A percentile compares a stretch with the other conserved stretches of the same genome.
Evolutionary conservation across 1,140 invertebrate species (phyloP).

Genomic region (Bursaphelenchus mucronatus): DNA sequence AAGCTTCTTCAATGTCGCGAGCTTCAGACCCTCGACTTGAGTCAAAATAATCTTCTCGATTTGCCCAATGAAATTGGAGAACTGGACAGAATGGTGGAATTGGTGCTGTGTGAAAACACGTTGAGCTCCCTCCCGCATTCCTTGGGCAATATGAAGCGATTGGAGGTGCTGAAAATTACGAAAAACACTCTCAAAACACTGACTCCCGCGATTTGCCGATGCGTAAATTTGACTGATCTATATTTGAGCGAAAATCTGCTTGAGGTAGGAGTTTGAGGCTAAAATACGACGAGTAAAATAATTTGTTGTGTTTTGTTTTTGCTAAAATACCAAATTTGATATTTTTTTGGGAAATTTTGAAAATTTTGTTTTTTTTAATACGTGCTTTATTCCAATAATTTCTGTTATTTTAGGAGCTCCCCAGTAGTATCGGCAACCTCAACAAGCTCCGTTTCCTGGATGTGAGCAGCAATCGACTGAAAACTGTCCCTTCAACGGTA

Average conservation of each 20-base stretch:
- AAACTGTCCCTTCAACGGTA: conserved; percentile 79
- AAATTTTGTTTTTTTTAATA: conserved; percentile 6
- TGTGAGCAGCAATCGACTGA: conserved; percentile 86
- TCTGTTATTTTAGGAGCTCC: conserved; percentile 69
- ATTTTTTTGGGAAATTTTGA: conserved; percentile 9
- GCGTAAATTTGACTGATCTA: conserved; percentile 86
- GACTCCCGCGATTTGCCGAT: conserved; percentile 86
- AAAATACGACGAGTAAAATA: not conserved
- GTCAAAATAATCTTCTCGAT: conserved; percentile 77
- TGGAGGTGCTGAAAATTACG: conserved; percentile 78
- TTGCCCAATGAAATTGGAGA: conserved; percentile 90
- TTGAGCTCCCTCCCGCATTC: conserved; percentile 87
- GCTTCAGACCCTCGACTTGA: conserved; percentile 74
- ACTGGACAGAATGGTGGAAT: conserved; percentile 81
- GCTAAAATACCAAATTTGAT: no score
- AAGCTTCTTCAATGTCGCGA: conserved; percentile 77
- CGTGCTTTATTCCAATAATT: conserved; percentile 8
- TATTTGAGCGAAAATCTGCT: conserved; percentile 88
- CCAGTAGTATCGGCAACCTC: conserved; percentile 85
- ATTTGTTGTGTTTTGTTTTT: not conserved
- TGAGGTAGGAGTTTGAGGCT: conserved; percentile 23
- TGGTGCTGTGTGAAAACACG: conserved; percentile 91
- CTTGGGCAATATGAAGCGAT: conserved; percentile 64
- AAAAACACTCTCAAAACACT: conserved; percentile 85
- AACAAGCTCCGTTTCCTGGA: conserved; percentile 78